Conservation (phyloP, 2,113 vertebrate genomes). For the Gyps fulvus region DNA sequence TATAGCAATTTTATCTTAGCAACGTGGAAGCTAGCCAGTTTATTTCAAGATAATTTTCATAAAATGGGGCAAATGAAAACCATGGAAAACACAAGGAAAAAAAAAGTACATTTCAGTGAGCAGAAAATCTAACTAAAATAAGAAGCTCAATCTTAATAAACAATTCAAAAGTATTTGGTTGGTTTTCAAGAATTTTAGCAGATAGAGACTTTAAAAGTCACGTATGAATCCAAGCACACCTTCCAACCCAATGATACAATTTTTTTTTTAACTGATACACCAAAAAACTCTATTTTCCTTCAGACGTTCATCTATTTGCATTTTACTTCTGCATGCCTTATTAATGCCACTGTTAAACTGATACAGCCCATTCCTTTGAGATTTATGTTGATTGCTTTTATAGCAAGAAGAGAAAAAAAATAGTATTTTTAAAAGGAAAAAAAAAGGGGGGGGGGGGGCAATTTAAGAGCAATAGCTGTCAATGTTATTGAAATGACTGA, state of each 20-base stretch:
- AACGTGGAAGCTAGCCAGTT: background rate
- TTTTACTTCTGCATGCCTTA: background rate
- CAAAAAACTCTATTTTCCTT: background rate
- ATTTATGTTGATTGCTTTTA: background rate
- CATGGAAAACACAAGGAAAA: background rate
- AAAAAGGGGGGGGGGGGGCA: background rate
- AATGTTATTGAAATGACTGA: background rate
- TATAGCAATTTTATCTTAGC: background rate
- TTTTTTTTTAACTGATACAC: background rate
- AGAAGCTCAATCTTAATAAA: background rate
- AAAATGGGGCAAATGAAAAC: background rate
- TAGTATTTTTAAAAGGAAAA: background rate
- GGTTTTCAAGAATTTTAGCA: background rate
- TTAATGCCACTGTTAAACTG: background rate
- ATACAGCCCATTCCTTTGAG: background rate
- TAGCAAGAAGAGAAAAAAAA: background rate
- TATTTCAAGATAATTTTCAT: background rate
- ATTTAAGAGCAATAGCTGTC: background rate
- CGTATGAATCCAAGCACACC: background rate
- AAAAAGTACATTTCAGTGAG: background rate
- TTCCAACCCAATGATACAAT: fast-evolving
- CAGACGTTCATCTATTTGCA: background rate
- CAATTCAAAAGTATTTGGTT: background rate
- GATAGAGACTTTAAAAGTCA: background rate
- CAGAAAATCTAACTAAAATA: background rate